These are phyloP conservation scores for Centruroides vittatus DNA, from an alignment of 1,140 invertebrate genomes.

Conservation along the genomic window DNA sequence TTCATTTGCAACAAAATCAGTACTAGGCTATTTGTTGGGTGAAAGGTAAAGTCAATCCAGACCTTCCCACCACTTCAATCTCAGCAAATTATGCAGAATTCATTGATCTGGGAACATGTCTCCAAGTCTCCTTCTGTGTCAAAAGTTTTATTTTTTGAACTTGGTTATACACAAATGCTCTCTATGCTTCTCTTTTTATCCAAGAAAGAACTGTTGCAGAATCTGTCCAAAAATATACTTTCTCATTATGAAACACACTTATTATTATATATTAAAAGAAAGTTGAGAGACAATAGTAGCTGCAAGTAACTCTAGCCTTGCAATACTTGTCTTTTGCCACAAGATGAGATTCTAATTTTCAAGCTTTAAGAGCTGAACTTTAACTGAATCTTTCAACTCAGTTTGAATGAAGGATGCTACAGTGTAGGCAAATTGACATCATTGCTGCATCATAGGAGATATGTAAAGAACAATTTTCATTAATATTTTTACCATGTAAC, in stretches of 20 bases:
- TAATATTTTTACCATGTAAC: not conserved
- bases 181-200: constrained; percentile 1
- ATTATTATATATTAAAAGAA: not conserved
- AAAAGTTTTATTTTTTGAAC: constrained; percentile 1
- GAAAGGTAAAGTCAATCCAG: no score
- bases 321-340: constrained; percentile 2
- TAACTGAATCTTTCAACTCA: constrained; percentile 3
- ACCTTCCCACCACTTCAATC: no score
- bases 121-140: no score
- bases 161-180: not conserved
- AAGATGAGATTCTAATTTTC: constrained; percentile 4
- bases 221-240: constrained; percentile 1
- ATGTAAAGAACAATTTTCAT: not conserved
- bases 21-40: no score
- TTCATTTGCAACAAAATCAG: no score
- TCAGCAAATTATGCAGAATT: no score
- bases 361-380: constrained; percentile 10
- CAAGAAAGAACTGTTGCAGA: not conserved
- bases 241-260: not conserved
- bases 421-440: not conserved
- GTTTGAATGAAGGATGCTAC: constrained; percentile 1
- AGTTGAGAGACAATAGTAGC: constrained; percentile 2
- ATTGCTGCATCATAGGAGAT: constrained; percentile 6
- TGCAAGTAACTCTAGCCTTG: constrained; percentile 1
- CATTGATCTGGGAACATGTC: no score